Percentiles rank a stretch among this genome's conserved stretches.
These are phyloP conservation scores for Lasioglossum calceatum DNA, from an alignment of 2,888 invertebrate genomes.

Conservation along the genomic window DNA sequence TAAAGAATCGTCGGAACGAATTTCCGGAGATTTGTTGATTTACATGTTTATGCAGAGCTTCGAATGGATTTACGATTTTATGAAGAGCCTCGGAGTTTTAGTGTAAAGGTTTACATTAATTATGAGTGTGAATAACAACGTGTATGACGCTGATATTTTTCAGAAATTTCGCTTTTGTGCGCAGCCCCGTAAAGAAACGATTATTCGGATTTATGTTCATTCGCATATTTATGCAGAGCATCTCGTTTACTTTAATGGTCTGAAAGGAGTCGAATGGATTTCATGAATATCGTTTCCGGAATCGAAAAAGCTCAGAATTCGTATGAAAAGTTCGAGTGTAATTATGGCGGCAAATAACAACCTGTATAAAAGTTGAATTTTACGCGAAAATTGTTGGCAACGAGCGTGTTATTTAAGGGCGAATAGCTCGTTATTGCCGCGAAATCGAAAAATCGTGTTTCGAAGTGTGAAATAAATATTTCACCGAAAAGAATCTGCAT, in stretches of 20 bases:
- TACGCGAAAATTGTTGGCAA: neutral
- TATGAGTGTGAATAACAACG: too few relatives aligned
- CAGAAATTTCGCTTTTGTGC: neutral
- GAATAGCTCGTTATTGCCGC: neutral
- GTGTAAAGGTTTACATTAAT: neutral
- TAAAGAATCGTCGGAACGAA: neutral
- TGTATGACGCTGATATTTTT: neutral
- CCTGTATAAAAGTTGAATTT: neutral
- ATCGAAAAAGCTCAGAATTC: neutral
- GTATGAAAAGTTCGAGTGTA: neutral
- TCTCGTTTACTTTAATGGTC: neutral
- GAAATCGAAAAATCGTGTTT: conserved; percentile 5
- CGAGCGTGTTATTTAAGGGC: neutral
- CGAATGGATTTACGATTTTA: neutral
- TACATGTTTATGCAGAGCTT: too few relatives aligned
- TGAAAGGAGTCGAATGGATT: neutral
- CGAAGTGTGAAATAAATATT: neutral
- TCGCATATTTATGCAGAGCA: neutral
- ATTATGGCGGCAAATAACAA: neutral
- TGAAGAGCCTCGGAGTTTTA: neutral
- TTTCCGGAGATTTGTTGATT: neutral
- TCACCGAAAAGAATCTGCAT: neutral
- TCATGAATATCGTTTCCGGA: neutral
- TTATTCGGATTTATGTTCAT: neutral
- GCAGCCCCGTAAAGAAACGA: neutral